These are phyloP conservation scores for Chaetura pelagica DNA, from an alignment of 2,113 vertebrate species.

Conservation along the genomic window DNA sequence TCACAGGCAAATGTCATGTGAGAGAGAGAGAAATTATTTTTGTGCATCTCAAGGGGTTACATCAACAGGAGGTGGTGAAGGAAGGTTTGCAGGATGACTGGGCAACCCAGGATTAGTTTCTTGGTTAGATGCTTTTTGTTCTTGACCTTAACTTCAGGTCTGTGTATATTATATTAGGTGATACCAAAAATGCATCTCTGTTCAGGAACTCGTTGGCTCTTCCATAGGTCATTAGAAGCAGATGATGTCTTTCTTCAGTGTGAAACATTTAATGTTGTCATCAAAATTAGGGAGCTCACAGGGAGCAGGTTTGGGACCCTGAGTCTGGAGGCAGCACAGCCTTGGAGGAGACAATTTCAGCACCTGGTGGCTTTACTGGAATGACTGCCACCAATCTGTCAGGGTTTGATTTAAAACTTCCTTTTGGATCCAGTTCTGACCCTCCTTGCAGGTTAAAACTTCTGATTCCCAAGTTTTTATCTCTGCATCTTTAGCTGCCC, in stretches of 20 bases:
- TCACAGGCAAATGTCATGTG: background rate
- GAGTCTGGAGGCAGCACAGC: background rate
- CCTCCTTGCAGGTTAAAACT: background rate
- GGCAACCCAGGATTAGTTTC: background rate
- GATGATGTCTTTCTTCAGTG: background rate
- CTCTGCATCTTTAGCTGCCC: background rate
- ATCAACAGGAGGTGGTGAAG: background rate
- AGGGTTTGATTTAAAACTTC: background rate
- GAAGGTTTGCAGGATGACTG: background rate
- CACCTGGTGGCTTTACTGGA: background rate
- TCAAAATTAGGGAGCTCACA: background rate
- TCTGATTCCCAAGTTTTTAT: background rate
- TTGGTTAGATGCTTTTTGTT: background rate
- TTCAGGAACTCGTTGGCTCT: background rate
- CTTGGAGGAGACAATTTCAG: background rate
- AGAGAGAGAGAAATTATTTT: background rate
- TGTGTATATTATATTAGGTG: background rate
- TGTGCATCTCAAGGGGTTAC: background rate
- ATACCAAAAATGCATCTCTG: accelerated
- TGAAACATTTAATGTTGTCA: background rate
- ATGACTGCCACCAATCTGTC: background rate
- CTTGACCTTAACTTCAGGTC: background rate
- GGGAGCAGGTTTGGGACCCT: background rate
- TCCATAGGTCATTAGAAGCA: background rate
- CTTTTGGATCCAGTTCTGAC: background rate